Conservation (phyloP, 2,888 invertebrate species). For the Ophonus ardosiacus region DNA sequence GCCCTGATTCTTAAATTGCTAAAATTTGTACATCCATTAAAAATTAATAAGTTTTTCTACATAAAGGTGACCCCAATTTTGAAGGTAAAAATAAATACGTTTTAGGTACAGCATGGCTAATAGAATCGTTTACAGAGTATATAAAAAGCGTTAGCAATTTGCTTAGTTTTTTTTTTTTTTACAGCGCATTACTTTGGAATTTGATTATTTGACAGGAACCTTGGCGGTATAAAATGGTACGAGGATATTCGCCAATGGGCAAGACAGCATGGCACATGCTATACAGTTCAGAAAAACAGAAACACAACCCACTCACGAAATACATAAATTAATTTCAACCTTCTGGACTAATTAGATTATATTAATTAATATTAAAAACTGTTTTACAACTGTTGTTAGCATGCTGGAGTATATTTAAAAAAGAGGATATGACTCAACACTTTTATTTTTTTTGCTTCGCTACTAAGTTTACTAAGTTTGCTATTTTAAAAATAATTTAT, state of each 20-base stretch:
- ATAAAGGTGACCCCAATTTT: conserved; percentile 39
- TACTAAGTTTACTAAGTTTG: too few relatives aligned
- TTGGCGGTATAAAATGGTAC: conserved; percentile 46
- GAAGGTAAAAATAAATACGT: conserved; percentile 45
- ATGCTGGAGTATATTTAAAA: not conserved
- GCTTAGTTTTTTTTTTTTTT: conserved; percentile 4
- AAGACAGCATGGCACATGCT: conserved; percentile 29
- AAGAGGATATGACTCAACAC: not conserved
- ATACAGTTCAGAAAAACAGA: conserved; percentile 10
- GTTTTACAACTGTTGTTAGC: not conserved
- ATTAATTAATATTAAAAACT: conserved; percentile 39
- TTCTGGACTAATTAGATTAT: conserved; percentile 53
- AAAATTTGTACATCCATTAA: conserved; percentile 6
- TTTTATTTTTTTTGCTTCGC: too few relatives aligned
- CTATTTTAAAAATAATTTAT: too few relatives aligned
- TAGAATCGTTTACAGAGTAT: conserved; percentile 20
- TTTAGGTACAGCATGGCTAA: conserved; percentile 7
- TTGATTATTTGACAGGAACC: conserved; percentile 51
- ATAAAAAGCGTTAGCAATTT: conserved; percentile 13
- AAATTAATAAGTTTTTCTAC: not conserved
- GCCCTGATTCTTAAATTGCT: not conserved
- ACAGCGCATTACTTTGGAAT: conserved; percentile 38
- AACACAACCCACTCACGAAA: conserved; percentile 39
- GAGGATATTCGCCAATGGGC: conserved; percentile 50
- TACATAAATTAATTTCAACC: conserved; percentile 52